Conservation (phyloP, 2,888 invertebrate genomes). For the Mechanitis messenoides region DNA sequence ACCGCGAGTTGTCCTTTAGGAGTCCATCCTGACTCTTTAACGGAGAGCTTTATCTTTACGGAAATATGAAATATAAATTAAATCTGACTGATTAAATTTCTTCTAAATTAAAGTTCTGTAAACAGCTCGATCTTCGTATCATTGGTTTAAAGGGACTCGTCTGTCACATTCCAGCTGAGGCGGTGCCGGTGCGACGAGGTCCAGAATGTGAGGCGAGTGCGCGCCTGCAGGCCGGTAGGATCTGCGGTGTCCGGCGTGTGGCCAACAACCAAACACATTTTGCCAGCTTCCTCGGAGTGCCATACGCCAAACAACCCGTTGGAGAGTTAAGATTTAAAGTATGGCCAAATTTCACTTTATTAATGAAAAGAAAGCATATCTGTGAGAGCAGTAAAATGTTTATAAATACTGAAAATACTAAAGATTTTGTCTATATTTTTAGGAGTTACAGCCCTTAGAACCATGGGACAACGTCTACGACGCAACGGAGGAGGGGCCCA, state of each 20-base stretch:
- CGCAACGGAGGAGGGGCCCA: constrained; percentile 75
- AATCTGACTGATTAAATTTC: too few species aligned
- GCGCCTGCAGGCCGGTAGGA: constrained; percentile 45
- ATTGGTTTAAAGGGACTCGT: neutral
- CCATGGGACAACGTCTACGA: constrained; percentile 70
- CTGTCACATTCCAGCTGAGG: neutral
- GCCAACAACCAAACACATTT: constrained; percentile 40
- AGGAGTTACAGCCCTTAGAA: constrained; percentile 73
- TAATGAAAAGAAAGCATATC: too few species aligned
- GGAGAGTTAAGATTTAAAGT: constrained; percentile 59
- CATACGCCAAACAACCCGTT: constrained; percentile 62
- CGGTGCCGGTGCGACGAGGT: constrained; percentile 24
- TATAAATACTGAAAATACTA: neutral
- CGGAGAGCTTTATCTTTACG: too few species aligned
- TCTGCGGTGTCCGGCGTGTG: constrained; percentile 46
- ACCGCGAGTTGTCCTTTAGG: neutral
- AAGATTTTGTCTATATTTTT: constrained; percentile 29
- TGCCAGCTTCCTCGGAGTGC: constrained; percentile 65
- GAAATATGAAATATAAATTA: too few species aligned
- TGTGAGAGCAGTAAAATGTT: neutral
- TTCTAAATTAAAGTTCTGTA: too few species aligned
- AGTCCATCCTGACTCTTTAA: neutral
- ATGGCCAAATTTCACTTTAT: constrained; percentile 7
- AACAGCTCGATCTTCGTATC: neutral
- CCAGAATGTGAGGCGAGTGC: constrained; percentile 35